Evolutionary conservation across 2,113 vertebrate species (phyloP), one percentile per base, ranked within the genome.

Genomic region (Cyrtonyx montezumae): DNA sequence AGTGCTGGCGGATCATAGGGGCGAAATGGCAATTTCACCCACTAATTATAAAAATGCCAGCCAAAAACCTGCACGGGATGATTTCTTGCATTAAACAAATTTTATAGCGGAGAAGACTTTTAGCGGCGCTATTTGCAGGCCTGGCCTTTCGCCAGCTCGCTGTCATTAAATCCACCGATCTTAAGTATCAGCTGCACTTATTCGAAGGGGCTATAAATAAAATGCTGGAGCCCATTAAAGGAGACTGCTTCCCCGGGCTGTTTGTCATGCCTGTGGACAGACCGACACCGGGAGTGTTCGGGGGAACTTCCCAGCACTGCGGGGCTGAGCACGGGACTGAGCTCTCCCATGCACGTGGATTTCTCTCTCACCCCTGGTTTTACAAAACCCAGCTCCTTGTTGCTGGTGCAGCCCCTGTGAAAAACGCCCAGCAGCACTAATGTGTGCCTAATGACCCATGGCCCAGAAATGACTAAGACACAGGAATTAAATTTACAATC

Each of bases 171-270:
- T 95, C 93, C 36, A 62, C 92, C 88, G 68, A 95, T 97, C 95
- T 96, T 96, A 96, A 96, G 95, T 96, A 96, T 97, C 97, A 96
- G 95, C 83, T 91, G 94, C 97, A 96, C 95, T 97, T 97, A 97
- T 93, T 96, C 95, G 84, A 93, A 97, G 90, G 90, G 94, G 76
- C 75, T 96, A 97, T 96, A 97, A 97, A 97, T 97, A 97, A 97
- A 71, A 30, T 58, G 77, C 77, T 67, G 92, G 75, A 93, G 74
- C 79, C 76, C 91, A 30, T 96, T 97, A 95, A 97, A 97, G 89
- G 88, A 94, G 74, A 71, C 28, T 4, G 77, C 59, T 88, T 75
- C 76, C 79, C 80, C 1, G 4, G 86, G 88, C 87, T 84, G 94
- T 91, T 88, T 88, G 91, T 94, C 74, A 84, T 36, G 78, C 63